Evolutionary conservation across 2,797 vertebrate species (phyloP).

Genomic region (Sebastes hubbsi): DNA sequence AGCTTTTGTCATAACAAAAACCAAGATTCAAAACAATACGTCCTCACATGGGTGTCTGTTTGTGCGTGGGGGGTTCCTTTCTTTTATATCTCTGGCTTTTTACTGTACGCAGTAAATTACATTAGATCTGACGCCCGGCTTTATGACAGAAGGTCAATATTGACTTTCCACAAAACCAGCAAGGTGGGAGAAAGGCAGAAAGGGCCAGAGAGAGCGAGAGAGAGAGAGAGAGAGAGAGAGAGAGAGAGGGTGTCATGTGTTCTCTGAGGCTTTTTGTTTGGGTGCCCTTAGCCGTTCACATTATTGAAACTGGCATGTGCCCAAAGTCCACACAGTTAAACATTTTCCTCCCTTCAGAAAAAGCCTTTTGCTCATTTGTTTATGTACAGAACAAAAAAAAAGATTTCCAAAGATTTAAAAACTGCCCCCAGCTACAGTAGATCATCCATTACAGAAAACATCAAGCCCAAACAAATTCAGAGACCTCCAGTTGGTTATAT

Average conservation of each 20-base stretch:
- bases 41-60: conserved; percentile 13
- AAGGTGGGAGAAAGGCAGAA: conserved; percentile 46
- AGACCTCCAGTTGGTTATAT: conserved; percentile 3
- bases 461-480: conserved; percentile 1
- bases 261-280: conserved; percentile 54
- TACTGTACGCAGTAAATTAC: conserved; percentile 71
- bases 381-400: conserved; percentile 19
- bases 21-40: conserved; percentile 27
- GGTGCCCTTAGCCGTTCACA: conserved; percentile 45
- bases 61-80: conserved; percentile 7
- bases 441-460: conserved; percentile 25
- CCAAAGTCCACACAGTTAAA: conserved; percentile 67
- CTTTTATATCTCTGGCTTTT: conserved; percentile 58
- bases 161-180: conserved; percentile 70
- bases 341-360: conserved; percentile 47
- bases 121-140: conserved; percentile 65
- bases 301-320: conserved; percentile 59
- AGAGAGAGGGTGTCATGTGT: conserved; percentile 17
- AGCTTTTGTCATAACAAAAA: conserved; percentile 26
- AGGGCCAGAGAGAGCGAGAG: conserved; percentile 15
- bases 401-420: conserved; percentile 1
- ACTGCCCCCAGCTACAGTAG: not conserved
- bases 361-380: conserved; percentile 41
- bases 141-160: conserved; percentile 75
- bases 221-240: conserved; percentile 8